These are phyloP conservation scores for Synanceia verrucosa DNA, from an alignment of 2,797 vertebrate species.

Conservation along the genomic window DNA sequence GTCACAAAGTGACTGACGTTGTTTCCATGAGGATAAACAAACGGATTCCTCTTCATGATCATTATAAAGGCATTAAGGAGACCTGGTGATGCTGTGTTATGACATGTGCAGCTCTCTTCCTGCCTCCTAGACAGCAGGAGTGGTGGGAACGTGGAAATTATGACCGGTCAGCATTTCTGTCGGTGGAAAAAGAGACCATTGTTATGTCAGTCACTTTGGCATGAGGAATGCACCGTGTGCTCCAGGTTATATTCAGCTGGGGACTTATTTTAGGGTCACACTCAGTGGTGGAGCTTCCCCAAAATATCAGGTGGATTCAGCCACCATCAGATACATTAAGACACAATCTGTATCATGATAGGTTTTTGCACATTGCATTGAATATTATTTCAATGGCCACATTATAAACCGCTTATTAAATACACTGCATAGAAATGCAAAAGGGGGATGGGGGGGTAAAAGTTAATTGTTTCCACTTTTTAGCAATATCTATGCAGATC, in stretches of 20 bases:
- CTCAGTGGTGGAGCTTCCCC: not conserved
- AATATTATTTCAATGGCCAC: not conserved
- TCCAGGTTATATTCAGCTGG: slow-evolving; percentile 6
- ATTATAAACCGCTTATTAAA: not conserved
- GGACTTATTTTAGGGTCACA: not conserved
- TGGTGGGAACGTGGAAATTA: slow-evolving; percentile 61
- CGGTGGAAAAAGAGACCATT: slow-evolving; percentile 62
- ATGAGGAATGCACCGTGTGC: not conserved
- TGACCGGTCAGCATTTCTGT: slow-evolving; percentile 52
- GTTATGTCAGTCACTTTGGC: slow-evolving; percentile 58
- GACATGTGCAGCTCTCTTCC: slow-evolving; percentile 71
- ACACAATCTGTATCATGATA: not conserved
- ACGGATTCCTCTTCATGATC: slow-evolving; percentile 57
- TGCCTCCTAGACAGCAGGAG: slow-evolving; percentile 41
- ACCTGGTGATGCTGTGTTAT: slow-evolving; percentile 54
- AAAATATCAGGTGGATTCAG: not conserved
- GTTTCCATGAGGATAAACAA: slow-evolving; percentile 72
- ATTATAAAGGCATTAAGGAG: slow-evolving; percentile 73
- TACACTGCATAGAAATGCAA: not conserved
- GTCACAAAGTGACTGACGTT: slow-evolving; percentile 46
- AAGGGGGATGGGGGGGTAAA: not conserved
- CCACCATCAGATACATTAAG: not conserved
- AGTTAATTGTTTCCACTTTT: not conserved
- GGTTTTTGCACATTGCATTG: not conserved
- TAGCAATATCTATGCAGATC: not conserved